These are phyloP conservation scores for Ranitomeya variabilis DNA, from an alignment of 2,113 vertebrate genomes.

Conservation along the genomic window DNA sequence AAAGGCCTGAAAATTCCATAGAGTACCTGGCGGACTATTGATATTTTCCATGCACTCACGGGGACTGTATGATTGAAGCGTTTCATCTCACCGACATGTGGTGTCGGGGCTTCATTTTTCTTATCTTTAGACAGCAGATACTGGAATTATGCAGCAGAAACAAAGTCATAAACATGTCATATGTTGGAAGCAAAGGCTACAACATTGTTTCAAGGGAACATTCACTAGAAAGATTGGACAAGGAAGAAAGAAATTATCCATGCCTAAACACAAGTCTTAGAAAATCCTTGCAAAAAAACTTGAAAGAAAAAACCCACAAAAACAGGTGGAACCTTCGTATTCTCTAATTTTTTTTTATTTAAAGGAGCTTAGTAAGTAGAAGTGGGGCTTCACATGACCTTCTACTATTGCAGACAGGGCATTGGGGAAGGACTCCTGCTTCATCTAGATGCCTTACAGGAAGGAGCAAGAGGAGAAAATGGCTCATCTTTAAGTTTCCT, in stretches of 20 bases:
- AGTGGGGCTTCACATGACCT: no score
- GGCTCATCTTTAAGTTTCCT: no score
- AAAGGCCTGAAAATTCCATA: not conserved
- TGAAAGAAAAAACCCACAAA: no score
- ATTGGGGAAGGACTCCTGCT: no score
- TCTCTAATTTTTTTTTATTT: no score
- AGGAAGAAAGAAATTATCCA: not conserved
- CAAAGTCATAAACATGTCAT: conserved; percentile 3
- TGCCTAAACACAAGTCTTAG: not conserved
- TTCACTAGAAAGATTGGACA: not conserved
- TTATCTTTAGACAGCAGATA: conserved; percentile 39
- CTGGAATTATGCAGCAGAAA: not conserved
- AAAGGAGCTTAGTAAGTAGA: no score
- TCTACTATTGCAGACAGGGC: no score
- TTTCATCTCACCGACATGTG: conserved; percentile 42
- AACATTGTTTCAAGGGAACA: not conserved
- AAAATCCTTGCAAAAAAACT: not conserved
- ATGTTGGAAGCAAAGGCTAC: conserved; percentile 13
- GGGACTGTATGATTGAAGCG: conserved; percentile 43
- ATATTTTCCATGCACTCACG: conserved; percentile 14
- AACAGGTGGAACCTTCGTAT: no score
- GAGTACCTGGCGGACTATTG: not conserved
- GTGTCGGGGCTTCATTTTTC: conserved; percentile 36
- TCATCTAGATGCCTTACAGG: no score
- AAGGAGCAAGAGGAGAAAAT: no score